A percentile compares a stretch with the other conserved stretches of the same genome.
These are phyloP conservation scores for Unio pictorum DNA, from an alignment of 2,888 invertebrate genomes.

Conservation along the genomic window DNA sequence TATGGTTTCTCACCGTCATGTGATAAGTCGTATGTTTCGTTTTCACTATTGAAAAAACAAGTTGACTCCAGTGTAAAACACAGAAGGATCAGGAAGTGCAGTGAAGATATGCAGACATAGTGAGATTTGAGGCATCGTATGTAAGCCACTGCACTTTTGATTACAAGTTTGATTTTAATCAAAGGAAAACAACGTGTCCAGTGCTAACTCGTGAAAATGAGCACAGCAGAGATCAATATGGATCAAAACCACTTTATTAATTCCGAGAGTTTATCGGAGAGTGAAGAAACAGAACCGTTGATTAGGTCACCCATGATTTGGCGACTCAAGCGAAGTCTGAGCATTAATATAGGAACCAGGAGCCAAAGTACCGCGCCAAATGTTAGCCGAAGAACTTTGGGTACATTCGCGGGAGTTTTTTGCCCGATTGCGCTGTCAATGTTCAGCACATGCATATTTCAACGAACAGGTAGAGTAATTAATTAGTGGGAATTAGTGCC, in stretches of 20 bases:
- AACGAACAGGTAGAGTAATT: slow-evolving; percentile 76
- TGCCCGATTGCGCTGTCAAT: slow-evolving; percentile 98
- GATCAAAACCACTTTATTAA: background rate
- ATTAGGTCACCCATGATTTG: slow-evolving; percentile 32
- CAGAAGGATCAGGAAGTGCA: too few relatives aligned
- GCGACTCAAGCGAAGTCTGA: slow-evolving; percentile 35
- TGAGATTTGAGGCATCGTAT: too few relatives aligned
- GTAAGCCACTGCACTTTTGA: too few relatives aligned
- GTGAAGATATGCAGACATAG: too few relatives aligned
- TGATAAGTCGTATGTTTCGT: too few relatives aligned
- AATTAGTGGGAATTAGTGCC: too few relatives aligned
- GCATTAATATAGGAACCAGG: slow-evolving; percentile 2
- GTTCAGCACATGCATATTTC: slow-evolving; percentile 98
- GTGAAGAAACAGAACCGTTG: slow-evolving; percentile 13
- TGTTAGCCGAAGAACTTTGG: slow-evolving; percentile 73
- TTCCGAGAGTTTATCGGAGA: background rate
- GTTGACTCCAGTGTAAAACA: too few relatives aligned
- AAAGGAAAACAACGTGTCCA: too few relatives aligned
- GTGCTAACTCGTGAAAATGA: too few relatives aligned
- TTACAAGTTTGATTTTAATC: too few relatives aligned
- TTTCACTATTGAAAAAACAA: too few relatives aligned
- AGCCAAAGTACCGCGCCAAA: background rate
- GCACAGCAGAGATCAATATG: background rate
- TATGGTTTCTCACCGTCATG: too few relatives aligned
- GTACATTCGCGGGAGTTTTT: slow-evolving; percentile 97